Base-by-base conservation (phyloP, 2,888 invertebrate species). In the Xestia sexstrigata region DNA sequence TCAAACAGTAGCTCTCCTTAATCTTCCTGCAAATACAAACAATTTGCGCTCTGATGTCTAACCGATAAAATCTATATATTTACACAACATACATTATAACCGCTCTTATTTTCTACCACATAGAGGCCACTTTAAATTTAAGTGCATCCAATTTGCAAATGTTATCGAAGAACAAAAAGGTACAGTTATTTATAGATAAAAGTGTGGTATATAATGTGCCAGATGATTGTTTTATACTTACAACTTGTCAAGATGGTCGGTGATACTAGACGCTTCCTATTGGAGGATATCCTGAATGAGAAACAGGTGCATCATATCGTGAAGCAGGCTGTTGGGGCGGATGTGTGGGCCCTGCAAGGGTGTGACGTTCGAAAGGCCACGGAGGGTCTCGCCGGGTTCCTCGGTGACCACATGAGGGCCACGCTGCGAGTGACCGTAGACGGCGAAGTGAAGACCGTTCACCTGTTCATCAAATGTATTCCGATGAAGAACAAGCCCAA, bases 361-460 rank as follows among this genome's bases (percentile, higher is more conserved):
- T 81, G 89, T 39, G 88, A 92, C 4, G 74, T 93, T n/a, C 88
- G 72, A 20, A 88, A 92, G 0, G 95, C 95, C 0, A 76, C 89
- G 0, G 90, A 91, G 0, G 95, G 95, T 0, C 69, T 96, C 0
- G 90, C 92, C 0, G 96, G 96, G 0, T 95, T 94, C 86, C 90
- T 96, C 1, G 96, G 94, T 2, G 96, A 95, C 70, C 96, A 96
- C 80, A 88, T 93, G 26, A 89, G 92, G 30, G 90, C 91, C 5
- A 87, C 88, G 0, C 76, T 96, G 1, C 81, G 87, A 11, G 91
- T 94, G 23, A 79, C 85, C 47, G 82, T 87, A 1, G 78, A 81
- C 2, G 92, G 87, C 0, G n/a, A 81, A 0, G 49, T 83, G 13
- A 84, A 86, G 69, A 70, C 87, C 49, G 83, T 95, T 9, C 83